Conservation (phyloP, 2,888 invertebrate species). For the Prenolepis imparis region DNA sequence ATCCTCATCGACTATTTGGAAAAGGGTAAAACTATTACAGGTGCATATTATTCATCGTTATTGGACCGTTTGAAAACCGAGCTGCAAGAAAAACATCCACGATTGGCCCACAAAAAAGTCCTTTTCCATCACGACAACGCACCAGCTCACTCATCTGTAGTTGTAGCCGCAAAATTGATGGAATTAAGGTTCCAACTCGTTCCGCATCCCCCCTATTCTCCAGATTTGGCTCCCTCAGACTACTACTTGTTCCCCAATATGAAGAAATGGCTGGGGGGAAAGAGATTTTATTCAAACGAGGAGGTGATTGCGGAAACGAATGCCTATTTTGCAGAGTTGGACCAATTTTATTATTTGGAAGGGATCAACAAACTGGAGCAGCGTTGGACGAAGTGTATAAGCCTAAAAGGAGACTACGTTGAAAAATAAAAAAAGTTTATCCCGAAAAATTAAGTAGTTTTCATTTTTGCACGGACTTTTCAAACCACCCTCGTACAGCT, state of each 20-base stretch:
- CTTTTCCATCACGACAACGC: conserved; percentile 71
- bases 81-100: conserved; percentile 73
- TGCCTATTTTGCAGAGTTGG: neutral
- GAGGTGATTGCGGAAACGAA: too few species aligned
- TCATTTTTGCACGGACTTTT: neutral
- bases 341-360: neutral
- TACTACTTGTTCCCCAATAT: too few species aligned
- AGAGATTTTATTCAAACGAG: too few species aligned
- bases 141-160: conserved; percentile 44
- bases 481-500: neutral
- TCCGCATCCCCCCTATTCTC: neutral
- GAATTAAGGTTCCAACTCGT: conserved; percentile 48
- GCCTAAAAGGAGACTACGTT: neutral
- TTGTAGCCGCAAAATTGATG: conserved; percentile 46
- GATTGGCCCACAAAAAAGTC: conserved; percentile 71
- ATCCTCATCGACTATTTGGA: conserved; percentile 74
- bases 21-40: conserved; percentile 77
- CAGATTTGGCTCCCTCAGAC: neutral
- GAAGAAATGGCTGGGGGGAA: too few species aligned
- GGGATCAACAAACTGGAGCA: neutral
- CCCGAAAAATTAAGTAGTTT: neutral
- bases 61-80: conserved; percentile 71
- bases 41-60: conserved; percentile 67
- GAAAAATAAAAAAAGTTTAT: conserved; percentile 2
- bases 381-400: conserved; percentile 3